These are phyloP conservation scores for Hedya salicella DNA, from an alignment of 2,888 invertebrate species.

Conservation along the genomic window DNA sequence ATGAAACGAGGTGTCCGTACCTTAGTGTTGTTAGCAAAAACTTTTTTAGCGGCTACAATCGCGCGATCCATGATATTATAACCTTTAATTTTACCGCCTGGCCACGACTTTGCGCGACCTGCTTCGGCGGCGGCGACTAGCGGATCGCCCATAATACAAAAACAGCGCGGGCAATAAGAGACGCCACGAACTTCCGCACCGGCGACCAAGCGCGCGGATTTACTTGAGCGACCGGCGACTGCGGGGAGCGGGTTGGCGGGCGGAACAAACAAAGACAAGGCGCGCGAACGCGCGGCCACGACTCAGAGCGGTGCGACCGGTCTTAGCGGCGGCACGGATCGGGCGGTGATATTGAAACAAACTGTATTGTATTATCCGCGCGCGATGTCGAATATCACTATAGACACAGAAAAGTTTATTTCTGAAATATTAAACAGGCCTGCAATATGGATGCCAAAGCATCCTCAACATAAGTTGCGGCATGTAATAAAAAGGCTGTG, in stretches of 20 bases:
- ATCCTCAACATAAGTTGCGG: background rate
- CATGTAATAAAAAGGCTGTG: background rate
- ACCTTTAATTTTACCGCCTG: too few relatives aligned
- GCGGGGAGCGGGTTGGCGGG: background rate
- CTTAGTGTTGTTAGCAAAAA: too few relatives aligned
- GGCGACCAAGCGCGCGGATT: constrained; percentile 1
- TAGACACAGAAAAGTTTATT: background rate
- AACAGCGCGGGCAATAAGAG: constrained; percentile 4
- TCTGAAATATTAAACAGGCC: background rate
- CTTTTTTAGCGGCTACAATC: too few relatives aligned
- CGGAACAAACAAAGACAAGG: background rate
- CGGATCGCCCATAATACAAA: constrained; percentile 9
- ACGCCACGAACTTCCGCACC: constrained; percentile 9
- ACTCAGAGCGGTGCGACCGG: background rate
- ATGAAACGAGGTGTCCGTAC: too few relatives aligned
- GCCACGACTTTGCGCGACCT: background rate
- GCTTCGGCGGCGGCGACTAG: constrained; percentile 7
- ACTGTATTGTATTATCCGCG: background rate
- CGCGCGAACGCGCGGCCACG: background rate
- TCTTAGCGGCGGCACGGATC: constrained; percentile 3
- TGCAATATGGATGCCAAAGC: background rate
- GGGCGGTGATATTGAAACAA: constrained; percentile 1
- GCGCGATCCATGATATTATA: too few relatives aligned
- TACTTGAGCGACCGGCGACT: background rate
- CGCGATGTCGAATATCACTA: background rate